Conservation (phyloP, 2,113 vertebrate species). For the Chamaea fasciata region DNA sequence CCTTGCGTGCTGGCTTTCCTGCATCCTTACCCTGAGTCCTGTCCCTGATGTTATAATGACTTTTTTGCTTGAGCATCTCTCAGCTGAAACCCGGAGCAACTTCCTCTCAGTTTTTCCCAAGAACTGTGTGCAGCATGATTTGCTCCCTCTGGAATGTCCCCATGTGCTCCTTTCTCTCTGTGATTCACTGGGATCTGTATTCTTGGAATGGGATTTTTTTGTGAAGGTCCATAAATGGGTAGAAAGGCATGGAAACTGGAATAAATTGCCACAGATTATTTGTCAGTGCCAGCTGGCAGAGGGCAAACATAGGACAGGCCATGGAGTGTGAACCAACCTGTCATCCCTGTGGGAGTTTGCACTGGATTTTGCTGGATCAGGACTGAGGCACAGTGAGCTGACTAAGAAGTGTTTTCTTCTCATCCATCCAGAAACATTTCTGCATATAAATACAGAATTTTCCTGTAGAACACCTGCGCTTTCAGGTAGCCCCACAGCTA, state of each 20-base stretch:
- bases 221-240: neutral
- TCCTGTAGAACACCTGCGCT: neutral
- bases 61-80: neutral
- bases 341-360: neutral
- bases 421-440: neutral
- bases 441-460: neutral
- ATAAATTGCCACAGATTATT: neutral
- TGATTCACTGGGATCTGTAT: neutral
- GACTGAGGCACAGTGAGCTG: neutral
- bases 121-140: neutral
- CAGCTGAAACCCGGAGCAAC: neutral
- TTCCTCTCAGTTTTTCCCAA: neutral
- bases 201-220: neutral
- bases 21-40: neutral
- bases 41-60: neutral
- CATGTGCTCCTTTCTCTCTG: neutral
- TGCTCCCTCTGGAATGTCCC: neutral
- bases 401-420: neutral
- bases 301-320: neutral
- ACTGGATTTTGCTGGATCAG: neutral
- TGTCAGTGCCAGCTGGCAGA: neutral
- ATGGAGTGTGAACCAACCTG: neutral
- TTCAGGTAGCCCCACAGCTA: neutral
- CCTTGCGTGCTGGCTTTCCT: neutral
- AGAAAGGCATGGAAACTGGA: neutral